Percentiles rank a stretch among this genome's conserved stretches.
These are phyloP conservation scores for Sebastolobus alascanus DNA, from an alignment of 2,797 vertebrate genomes.

Conservation along the genomic window DNA sequence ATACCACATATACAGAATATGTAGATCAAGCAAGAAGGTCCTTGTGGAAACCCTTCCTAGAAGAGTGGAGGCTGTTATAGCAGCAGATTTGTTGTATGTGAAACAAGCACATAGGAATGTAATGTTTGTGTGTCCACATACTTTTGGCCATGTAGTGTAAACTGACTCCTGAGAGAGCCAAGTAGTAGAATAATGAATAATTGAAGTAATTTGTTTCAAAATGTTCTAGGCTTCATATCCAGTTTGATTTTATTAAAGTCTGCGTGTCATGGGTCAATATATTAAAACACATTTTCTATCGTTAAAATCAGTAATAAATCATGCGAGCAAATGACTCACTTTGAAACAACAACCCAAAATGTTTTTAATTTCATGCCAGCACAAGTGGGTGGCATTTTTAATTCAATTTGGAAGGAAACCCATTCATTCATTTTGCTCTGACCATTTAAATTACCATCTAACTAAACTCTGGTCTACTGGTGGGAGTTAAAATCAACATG, in stretches of 20 bases:
- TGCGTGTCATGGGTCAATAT: not conserved
- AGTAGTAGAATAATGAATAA: not conserved
- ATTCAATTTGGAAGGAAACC: constrained; percentile 27
- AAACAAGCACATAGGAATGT: not conserved
- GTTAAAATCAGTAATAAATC: constrained; percentile 7
- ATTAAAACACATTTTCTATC: constrained; percentile 13
- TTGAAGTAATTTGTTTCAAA: not conserved
- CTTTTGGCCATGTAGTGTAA: not conserved
- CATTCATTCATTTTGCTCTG: constrained; percentile 14
- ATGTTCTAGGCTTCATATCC: not conserved
- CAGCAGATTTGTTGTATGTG: no score
- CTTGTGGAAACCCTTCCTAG: not conserved
- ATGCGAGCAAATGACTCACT: constrained; percentile 7
- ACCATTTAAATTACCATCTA: not conserved
- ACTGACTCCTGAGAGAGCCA: not conserved
- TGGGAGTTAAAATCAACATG: constrained; percentile 3
- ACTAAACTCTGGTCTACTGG: not conserved
- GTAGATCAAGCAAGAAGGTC: not conserved
- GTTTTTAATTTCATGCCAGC: not conserved
- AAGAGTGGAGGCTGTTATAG: not conserved
- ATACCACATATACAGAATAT: rapidly evolving
- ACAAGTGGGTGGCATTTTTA: constrained; percentile 12
- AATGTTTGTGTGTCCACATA: not conserved
- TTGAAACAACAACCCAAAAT: not conserved
- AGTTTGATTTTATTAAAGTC: not conserved